Base-by-base conservation (phyloP, 2,113 vertebrate genomes). In the Misgurnus anguillicaudatus region DNA sequence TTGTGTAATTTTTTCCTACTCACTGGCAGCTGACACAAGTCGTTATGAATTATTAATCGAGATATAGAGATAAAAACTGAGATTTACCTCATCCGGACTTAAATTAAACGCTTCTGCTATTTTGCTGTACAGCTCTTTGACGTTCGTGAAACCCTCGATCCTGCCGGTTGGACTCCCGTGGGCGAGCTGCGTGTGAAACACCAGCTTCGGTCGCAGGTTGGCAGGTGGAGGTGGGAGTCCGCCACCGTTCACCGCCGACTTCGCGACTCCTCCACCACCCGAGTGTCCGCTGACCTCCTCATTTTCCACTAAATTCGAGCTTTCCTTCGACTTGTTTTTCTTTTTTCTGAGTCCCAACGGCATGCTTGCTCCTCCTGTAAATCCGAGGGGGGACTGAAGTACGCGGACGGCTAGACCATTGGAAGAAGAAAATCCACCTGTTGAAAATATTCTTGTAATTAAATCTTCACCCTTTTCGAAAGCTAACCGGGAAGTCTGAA, bases 141-240 rank as follows among this genome's bases (percentile, higher is more conserved):
- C 92, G 86, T 93, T 97, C 78, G 87, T 47, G 87, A 98, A 98
- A 0, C 93, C 94, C 89, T 96, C 94, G 84, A 98, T 94, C 69
- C 94, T 88, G 83, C 93, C 95, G 9, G 96, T 96, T 88, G 94
- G 92, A 87, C 94, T 97, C 69, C 95, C 96, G 89, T 97, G 96
- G 3, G 96, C 96, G 78, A 97, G 93, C 91, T 97, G 97, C 84
- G 96, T 91, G 89, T 96, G 94, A 87, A 97, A 98, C 14, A 94
- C 93, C 82, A 94, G 90, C 75, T 87, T 93, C 84, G 91, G 93
- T 48, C 91, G 89, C 77, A 83, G 89, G 87, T 64, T 80, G 68
- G 82, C 80, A 38, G 93, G 89, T 62, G 86, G 87, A 5, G 90
- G 87, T 31, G 87, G 88, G 41, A 93, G 90, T 7, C 87, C 89